Conservation (phyloP, 2,888 invertebrate species). For the Eupithecia abbreviata region DNA sequence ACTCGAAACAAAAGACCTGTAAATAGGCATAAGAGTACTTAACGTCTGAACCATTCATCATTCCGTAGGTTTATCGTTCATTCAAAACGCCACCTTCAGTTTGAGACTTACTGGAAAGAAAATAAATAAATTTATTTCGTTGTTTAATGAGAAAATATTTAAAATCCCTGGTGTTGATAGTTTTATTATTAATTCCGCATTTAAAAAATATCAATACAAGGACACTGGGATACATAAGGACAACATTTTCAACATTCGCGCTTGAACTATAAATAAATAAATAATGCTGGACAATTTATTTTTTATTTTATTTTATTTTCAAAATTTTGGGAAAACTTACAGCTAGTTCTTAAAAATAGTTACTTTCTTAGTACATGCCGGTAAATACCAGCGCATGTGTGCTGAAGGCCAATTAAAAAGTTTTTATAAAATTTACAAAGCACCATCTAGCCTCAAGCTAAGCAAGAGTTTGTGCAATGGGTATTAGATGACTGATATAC, state of each 20-base stretch:
- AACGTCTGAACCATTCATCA: constrained; percentile 68
- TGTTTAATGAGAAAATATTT: neutral
- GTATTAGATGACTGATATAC: no score
- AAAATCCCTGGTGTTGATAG: neutral
- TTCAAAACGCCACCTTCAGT: constrained; percentile 50
- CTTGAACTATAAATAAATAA: neutral
- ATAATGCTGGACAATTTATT: no score
- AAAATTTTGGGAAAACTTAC: no score
- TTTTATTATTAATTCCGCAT: neutral
- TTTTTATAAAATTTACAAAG: no score
- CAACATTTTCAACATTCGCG: neutral
- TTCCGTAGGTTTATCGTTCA: constrained; percentile 41
- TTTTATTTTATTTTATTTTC: no score
- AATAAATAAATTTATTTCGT: neutral
- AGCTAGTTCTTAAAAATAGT: no score
- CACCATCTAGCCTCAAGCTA: no score
- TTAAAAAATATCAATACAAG: neutral
- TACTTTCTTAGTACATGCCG: no score
- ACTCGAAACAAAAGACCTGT: constrained; percentile 58
- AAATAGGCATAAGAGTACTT: constrained; percentile 62
- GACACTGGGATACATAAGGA: no score
- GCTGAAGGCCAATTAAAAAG: no score
- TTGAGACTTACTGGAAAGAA: constrained; percentile 58
- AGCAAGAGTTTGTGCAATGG: no score
- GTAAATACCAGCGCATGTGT: no score